Percentiles rank a stretch among this genome's conserved stretches.
These are phyloP conservation scores for Sebastes schlegelii DNA, from an alignment of 2,113 vertebrate genomes.

Conservation along the genomic window DNA sequence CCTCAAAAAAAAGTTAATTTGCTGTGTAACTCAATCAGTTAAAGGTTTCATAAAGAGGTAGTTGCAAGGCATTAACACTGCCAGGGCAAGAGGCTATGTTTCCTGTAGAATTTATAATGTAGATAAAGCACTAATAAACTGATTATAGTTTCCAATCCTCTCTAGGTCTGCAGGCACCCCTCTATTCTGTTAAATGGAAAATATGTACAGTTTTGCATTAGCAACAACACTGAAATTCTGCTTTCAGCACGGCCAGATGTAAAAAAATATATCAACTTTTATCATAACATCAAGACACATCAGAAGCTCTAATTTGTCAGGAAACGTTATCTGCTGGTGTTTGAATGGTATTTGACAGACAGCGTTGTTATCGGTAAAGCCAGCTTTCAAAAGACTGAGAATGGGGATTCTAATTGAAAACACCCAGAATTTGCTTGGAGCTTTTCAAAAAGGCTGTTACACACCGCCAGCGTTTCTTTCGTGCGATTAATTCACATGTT, in stretches of 20 bases:
- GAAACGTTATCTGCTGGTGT: slow-evolving; percentile 19
- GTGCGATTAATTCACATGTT: no score
- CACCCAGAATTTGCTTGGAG: slow-evolving; percentile 1
- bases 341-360: slow-evolving; percentile 33
- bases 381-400: slow-evolving; percentile 12
- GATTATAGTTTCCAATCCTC: neutral
- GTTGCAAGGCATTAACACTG: neutral
- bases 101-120: neutral
- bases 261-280: neutral
- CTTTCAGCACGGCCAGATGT: neutral
- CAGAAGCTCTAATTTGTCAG: slow-evolving; percentile 14
- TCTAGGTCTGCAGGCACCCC: neutral
- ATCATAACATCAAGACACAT: slow-evolving; percentile 11
- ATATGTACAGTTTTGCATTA: neutral
- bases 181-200: neutral
- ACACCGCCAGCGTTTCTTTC: no score
- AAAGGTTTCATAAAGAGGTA: neutral
- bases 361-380: slow-evolving; percentile 1
- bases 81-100: neutral
- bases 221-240: neutral
- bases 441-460: slow-evolving; percentile 5
- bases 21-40: slow-evolving; percentile 40
- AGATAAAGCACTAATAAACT: neutral
- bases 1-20: slow-evolving; percentile 49
- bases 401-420: slow-evolving; percentile 16